Base-by-base conservation (phyloP, 2,888 invertebrate species). In the Eupsilia transversa region DNA sequence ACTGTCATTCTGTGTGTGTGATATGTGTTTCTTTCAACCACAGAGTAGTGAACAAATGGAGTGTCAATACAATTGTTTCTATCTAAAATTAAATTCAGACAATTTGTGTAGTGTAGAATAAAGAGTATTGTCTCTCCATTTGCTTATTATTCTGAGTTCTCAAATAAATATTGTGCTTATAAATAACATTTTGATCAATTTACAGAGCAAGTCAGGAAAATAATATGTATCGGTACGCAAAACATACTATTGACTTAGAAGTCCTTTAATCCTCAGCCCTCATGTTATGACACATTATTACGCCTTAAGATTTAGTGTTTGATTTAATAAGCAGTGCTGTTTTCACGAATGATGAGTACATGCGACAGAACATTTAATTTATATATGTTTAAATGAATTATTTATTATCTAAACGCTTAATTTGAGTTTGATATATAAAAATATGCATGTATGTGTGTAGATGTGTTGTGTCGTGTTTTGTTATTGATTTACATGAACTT, bases 131-230 rank as follows among this genome's bases (percentile, higher is more conserved):
- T 20, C 20, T 30, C 59, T 59, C 68, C n/a, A 49, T 83, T 71
- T 81, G 63, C 71, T 83, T 73, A 64, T 66, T 81, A 72, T 56
- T 73, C 65, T 80, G 67, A 80, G 79, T 74, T 57, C 27, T 72
- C n/a, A 70, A 70, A 68, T 33, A 67, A 69, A 63, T 72, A 69
- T 65, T 71, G 63, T 77, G 74, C 67, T 83, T 74, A 83, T 84
- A 86, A 79, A 83, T 81, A 84, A 82, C 83, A 60, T 86, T 90
- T 90, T 86, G 86, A 89, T 83, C 85, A 91, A 94, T 93, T 96
- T 95, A 84, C 96, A 96, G 96, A 96, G 93, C 95, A 93, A 96
- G 96, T 95, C 95, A 94, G 93, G 96, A 96, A 89, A 94, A 94
- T 93, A 95, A 95, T 93, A 93, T 95, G 88, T 93, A 91, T 94